Conservation (phyloP, 2,888 invertebrate genomes). For the Callinectes sapidus region DNA sequence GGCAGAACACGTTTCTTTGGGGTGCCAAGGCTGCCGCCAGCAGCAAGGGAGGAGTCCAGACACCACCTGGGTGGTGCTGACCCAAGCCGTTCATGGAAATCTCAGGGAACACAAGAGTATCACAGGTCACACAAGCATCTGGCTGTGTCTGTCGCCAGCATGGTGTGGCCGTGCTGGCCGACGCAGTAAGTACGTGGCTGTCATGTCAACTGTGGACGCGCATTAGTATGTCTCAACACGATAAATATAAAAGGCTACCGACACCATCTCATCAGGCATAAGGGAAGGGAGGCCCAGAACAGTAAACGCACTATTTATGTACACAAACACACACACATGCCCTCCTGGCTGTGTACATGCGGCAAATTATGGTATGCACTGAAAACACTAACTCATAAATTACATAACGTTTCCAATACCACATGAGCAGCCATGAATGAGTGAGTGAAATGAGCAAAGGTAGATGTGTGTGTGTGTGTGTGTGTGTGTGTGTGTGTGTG, state of each 20-base stretch:
- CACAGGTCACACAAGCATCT: conserved; percentile 36
- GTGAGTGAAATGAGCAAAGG: conserved; percentile 38
- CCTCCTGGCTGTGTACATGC: not conserved
- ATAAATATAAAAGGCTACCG: conserved; percentile 9
- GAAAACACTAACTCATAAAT: conserved; percentile 25
- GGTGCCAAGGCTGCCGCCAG: not conserved
- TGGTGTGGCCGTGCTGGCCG: conserved; percentile 16
- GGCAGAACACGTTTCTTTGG: conserved; percentile 11
- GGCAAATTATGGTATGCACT: not conserved
- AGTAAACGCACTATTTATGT: not conserved
- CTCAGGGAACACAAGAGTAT: conserved; percentile 30
- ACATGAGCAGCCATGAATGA: conserved; percentile 28
- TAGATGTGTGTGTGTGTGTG: conserved; percentile 39
- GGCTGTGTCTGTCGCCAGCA: conserved; percentile 12
- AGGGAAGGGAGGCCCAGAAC: conserved; percentile 9
- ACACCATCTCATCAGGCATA: conserved; percentile 10
- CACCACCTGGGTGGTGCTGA: not conserved
- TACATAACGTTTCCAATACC: not conserved
- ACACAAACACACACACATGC: conserved; percentile 18
- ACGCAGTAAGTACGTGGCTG: conserved; percentile 36
- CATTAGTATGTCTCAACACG: not conserved
- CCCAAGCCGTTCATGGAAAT: conserved; percentile 19
- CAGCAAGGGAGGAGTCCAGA: conserved; percentile 30
- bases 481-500: too few relatives aligned
- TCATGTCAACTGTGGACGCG: conserved; percentile 9